Conservation (phyloP, 1,140 invertebrate genomes). For the Eumeta japonica region DNA sequence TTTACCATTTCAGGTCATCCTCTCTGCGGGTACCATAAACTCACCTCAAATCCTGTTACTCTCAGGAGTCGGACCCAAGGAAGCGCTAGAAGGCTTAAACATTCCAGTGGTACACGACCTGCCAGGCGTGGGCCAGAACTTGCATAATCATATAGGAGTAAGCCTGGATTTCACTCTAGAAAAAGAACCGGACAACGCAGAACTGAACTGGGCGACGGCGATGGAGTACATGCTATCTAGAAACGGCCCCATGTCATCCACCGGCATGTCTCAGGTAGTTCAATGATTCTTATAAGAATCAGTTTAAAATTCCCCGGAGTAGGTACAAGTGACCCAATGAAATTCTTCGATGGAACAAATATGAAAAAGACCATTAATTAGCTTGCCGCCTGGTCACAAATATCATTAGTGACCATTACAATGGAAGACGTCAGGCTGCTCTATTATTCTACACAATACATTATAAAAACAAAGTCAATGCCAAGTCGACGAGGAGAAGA, state of each 20-base stretch:
- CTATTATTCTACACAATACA: too few species aligned
- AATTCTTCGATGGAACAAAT: too few species aligned
- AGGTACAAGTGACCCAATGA: too few species aligned
- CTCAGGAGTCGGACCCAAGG: slow-evolving; percentile 68
- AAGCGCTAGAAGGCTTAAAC: slow-evolving; percentile 62
- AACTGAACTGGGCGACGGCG: slow-evolving; percentile 62
- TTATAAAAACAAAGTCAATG: too few species aligned
- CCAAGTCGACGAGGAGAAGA: too few species aligned
- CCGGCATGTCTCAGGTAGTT: slow-evolving; percentile 59
- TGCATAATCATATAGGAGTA: slow-evolving; percentile 72
- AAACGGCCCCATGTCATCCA: slow-evolving; percentile 63
- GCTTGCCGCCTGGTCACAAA: too few species aligned
- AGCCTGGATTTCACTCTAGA: slow-evolving; percentile 50
- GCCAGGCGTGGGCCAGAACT: slow-evolving; percentile 74
- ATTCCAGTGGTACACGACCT: slow-evolving; percentile 66
- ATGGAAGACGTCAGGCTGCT: too few species aligned
- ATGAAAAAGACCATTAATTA: too few species aligned
- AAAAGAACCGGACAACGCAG: slow-evolving; percentile 58
- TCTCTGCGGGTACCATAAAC: slow-evolving; percentile 65
- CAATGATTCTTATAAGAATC: too few species aligned
- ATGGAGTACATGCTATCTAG: slow-evolving; percentile 63
- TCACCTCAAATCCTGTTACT: slow-evolving; percentile 69
- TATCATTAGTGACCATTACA: too few species aligned
- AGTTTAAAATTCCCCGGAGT: too few species aligned
- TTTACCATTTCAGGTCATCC: slow-evolving; percentile 58